Evolutionary conservation across 1,140 invertebrate species (phyloP).

Genomic region (Drosophila arawakana): DNA sequence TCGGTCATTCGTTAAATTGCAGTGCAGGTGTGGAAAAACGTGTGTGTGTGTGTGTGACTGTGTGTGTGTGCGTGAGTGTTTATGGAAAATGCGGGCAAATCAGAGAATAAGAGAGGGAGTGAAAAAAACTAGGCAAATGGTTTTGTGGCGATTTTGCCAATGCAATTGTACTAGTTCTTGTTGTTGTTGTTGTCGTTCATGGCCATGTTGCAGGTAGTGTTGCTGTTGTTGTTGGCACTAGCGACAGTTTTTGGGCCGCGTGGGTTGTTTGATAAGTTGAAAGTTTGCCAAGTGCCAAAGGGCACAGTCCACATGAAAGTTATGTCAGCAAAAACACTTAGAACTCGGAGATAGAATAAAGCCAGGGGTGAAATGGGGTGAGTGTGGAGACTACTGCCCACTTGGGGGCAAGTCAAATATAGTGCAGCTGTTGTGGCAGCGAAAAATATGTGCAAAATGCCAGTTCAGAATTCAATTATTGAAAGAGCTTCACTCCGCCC

Average conservation of each 20-base stretch:
- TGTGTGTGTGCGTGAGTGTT: slow-evolving; percentile 1
- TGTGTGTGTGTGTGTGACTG: neutral
- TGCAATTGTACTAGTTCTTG: neutral
- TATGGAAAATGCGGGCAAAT: slow-evolving; percentile 40
- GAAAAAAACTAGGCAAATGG: slow-evolving; percentile 40
- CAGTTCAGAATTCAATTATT: slow-evolving; percentile 66
- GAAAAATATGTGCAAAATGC: slow-evolving; percentile 38
- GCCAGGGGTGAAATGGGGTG: neutral
- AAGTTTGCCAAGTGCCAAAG: slow-evolving; percentile 60
- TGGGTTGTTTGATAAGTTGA: slow-evolving; percentile 54
- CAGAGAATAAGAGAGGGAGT: slow-evolving; percentile 3
- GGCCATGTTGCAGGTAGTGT: slow-evolving; percentile 3
- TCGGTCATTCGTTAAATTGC: slow-evolving; percentile 37
- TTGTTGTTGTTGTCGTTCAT: slow-evolving; percentile 5
- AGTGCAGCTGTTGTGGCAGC: slow-evolving; percentile 32
- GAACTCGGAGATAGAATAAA: neutral
- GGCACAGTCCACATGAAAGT: slow-evolving; percentile 61
- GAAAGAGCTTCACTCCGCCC: slow-evolving; percentile 38
- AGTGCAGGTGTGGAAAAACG: slow-evolving; percentile 30
- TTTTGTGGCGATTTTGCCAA: slow-evolving; percentile 24
- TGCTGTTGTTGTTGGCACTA: neutral
- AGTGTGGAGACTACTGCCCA: neutral
- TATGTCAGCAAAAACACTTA: slow-evolving; percentile 67
- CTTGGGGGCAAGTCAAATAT: slow-evolving; percentile 35
- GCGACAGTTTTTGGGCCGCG: slow-evolving; percentile 24